Evolutionary conservation across 1,140 invertebrate genomes (phyloP).

Genomic region (Microplitis mediator): DNA sequence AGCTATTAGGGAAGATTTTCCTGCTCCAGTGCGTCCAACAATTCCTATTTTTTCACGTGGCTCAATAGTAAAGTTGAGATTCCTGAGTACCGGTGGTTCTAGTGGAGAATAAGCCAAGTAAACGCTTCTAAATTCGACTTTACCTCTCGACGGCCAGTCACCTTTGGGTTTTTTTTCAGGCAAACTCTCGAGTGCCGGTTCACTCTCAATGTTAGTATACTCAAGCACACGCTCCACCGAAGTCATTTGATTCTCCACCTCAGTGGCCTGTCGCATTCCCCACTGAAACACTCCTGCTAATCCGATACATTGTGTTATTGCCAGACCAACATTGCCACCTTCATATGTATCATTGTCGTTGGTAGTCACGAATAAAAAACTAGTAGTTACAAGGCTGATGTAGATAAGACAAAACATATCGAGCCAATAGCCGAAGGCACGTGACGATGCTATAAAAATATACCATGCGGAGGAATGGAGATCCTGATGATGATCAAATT

Average conservation of each 20-base stretch:
- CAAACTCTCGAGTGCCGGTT: conserved; percentile 70
- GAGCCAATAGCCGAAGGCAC: conserved; percentile 82
- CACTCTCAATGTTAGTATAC: conserved; percentile 71
- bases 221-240: conserved; percentile 83
- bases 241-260: conserved; percentile 86
- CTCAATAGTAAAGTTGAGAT: conserved; percentile 72
- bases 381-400: conserved; percentile 72
- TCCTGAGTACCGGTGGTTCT: conserved; percentile 73
- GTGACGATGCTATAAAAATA: conserved; percentile 77
- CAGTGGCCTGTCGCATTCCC: conserved; percentile 83
- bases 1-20: conserved; percentile 81
- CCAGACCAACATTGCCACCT: conserved; percentile 75
- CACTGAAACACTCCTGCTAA: conserved; percentile 87
- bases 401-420: conserved; percentile 73
- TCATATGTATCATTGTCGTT: conserved; percentile 32
- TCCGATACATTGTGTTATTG: conserved; percentile 80
- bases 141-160: conserved; percentile 76
- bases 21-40: conserved; percentile 81
- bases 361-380: conserved; percentile 61
- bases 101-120: conserved; percentile 68
- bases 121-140: conserved; percentile 72
- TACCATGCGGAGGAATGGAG: conserved; percentile 77
- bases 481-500: conserved; percentile 71
- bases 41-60: conserved; percentile 80
- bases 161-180: conserved; percentile 69